Conservation (phyloP, 2,113 vertebrate species). For the Perca schrenkii region DNA sequence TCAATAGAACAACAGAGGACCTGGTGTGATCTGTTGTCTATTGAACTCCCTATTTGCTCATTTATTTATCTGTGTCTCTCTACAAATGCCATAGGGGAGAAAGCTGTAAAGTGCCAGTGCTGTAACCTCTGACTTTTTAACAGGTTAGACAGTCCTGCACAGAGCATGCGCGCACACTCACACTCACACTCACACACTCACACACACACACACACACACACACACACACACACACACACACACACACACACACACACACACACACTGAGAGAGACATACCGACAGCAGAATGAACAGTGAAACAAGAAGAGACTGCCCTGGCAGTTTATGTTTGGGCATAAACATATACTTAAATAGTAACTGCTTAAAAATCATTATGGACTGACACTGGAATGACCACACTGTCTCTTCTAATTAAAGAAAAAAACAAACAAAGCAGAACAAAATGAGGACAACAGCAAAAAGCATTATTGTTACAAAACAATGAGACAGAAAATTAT, state of each 20-base stretch:
- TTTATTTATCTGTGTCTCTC: slow-evolving; percentile 39
- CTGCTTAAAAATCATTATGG: slow-evolving; percentile 31
- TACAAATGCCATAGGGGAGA: slow-evolving; percentile 52
- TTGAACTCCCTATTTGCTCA: slow-evolving; percentile 22
- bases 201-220: neutral
- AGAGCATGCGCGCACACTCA: neutral
- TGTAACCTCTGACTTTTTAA: slow-evolving; percentile 47
- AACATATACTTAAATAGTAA: slow-evolving; percentile 25
- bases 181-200: neutral
- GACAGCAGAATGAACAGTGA: neutral
- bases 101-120: slow-evolving; percentile 21
- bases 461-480: slow-evolving; percentile 2
- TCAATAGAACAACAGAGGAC: slow-evolving; percentile 30
- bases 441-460: slow-evolving; percentile 7
- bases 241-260: neutral
- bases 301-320: neutral
- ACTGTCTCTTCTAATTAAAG: slow-evolving; percentile 23
- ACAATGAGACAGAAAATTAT: slow-evolving; percentile 40
- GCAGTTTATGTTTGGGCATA: slow-evolving; percentile 6
- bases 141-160: slow-evolving; percentile 4
- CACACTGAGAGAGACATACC: slow-evolving; percentile 5
- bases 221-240: neutral
- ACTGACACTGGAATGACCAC: slow-evolving; percentile 35
- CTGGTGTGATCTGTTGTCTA: slow-evolving; percentile 16
- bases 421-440: slow-evolving; percentile 8